Evolutionary conservation across 2,888 invertebrate species (phyloP), one percentile per base, ranked within the genome.

Genomic region (Lepidocyrtinus sp.): DNA sequence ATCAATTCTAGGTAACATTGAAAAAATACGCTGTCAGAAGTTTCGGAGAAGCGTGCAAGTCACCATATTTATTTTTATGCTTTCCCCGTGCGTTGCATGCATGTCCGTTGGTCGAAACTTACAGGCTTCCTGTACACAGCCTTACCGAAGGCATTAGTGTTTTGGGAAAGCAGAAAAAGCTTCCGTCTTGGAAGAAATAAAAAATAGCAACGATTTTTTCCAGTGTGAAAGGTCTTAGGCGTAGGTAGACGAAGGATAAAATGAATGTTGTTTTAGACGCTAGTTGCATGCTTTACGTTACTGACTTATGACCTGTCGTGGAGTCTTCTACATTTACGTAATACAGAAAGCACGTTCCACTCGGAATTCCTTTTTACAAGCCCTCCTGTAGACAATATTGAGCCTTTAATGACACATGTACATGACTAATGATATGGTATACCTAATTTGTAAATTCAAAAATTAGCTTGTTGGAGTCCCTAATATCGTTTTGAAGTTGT

Each of bases 221-320:
- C 36, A 36, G 36, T 7, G 12, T 36, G 12, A 36, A 36, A 36
- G 12, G 36, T 5, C 36, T 36, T 36, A 36, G 12, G 12, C 5
- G 36, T n/a, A n/a, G n/a, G n/a, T n/a, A 36, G 12, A 36, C 5
- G 12, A 36, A 36, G 36, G 36, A 36, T 7, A 36, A 36, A 5
- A 36, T 36, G 36, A 36, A 36, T 36, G 36, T 36, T 36, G 36
- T 36, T 7, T 36, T 36, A 36, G 36, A 12, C 36, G 36, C 36
- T 36, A 36, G 36, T 7, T 36, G 12, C 36, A 36, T 12, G 36
- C 12, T 12, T 36, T 5, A 22, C 68, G 46, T 68, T 50, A 70
- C 59, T 70, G 70, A 70, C 50, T 70, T 70, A 70, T 70, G 70
- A 61, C 70, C 70, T 70, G 70, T 70, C 70, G 59, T 46, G 22